Base-by-base conservation (phyloP, 2,797 vertebrate species). In the Darevskia nairensis region DNA sequence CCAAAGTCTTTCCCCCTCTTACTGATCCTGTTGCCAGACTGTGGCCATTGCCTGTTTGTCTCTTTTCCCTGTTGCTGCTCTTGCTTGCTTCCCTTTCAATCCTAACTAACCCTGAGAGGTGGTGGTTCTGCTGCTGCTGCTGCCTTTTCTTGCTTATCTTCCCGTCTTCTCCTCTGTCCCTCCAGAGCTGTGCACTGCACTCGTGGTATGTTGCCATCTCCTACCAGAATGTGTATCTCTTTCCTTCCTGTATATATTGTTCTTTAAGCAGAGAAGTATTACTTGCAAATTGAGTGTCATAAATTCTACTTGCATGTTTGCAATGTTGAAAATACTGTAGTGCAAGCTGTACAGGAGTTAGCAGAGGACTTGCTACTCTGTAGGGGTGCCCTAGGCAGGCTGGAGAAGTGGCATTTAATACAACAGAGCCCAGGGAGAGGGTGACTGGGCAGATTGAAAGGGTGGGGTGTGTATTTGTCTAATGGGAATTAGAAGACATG, bases 11-110 rank as follows among this genome's bases (percentile, higher is more conserved):
- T 66, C 10, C 46, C 21, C 23, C 17, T 35, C 15, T 29, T 83
- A 41, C 15, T 41, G 29, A 8, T 1, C 68, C 29, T 84, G 71
- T n/a, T 64, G 29, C 74, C 76, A 32, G 10, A 35, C 85, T 55
- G 50, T 88, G 89, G 78, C 82, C 72, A n/a, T 64, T 15, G 11
- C 84, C 90, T n/a, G 10, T 76, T 64, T 11, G 10, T 85, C 82
- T 85, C 32, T 74, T 46, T 74, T 46, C 71, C 78, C 71, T 81
- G 83, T 89, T 44, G 71, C 88, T 88, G 88, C 76, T 84, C 83
- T 89, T 46, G 77, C 91, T 92, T 50, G 84, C 91, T 84, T 78
- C 88, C 80, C 55, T 78, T 81, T 77, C 9, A 68, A 44, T 71
- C 76, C 85, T 64, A 27, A 92, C 88, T 88, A 89, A 88, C 66